Conservation (phyloP, 2,113 vertebrate species). For the Varanus salvator region DNA sequence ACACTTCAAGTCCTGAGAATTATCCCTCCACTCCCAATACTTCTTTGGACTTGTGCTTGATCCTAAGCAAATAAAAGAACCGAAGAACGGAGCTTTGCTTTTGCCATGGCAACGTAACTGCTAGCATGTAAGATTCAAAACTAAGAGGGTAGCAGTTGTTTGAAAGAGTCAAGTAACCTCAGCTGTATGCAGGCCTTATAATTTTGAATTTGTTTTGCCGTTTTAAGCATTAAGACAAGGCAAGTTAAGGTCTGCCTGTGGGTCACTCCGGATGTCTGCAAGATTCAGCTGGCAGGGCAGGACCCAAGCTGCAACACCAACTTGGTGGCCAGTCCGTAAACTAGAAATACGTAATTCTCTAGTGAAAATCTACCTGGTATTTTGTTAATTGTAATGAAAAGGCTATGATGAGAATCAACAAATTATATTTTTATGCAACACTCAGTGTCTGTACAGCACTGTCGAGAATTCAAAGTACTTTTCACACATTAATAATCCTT, state of each 20-base stretch:
- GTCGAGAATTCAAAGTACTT: neutral
- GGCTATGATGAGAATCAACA: neutral
- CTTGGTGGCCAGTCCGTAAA: neutral
- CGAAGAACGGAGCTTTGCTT: neutral
- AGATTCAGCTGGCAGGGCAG: neutral
- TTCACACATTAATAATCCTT: neutral
- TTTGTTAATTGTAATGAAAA: neutral
- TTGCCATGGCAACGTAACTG: neutral
- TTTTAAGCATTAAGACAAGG: neutral
- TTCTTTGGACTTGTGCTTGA: neutral
- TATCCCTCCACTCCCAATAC: neutral
- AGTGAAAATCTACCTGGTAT: neutral
- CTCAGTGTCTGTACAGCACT: neutral
- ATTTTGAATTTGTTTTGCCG: neutral
- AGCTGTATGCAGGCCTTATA: too few relatives aligned
- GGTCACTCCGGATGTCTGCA: neutral
- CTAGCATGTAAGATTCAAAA: neutral
- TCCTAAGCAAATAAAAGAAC: neutral
- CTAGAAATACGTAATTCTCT: neutral
- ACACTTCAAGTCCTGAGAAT: neutral
- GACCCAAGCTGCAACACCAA: neutral
- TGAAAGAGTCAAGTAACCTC: neutral
- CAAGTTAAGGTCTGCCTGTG: neutral
- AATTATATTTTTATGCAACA: neutral
- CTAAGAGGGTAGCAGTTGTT: neutral